Evolutionary conservation across 2,797 vertebrate genomes (phyloP).

Genomic region (Hippoglossus hippoglossus): DNA sequence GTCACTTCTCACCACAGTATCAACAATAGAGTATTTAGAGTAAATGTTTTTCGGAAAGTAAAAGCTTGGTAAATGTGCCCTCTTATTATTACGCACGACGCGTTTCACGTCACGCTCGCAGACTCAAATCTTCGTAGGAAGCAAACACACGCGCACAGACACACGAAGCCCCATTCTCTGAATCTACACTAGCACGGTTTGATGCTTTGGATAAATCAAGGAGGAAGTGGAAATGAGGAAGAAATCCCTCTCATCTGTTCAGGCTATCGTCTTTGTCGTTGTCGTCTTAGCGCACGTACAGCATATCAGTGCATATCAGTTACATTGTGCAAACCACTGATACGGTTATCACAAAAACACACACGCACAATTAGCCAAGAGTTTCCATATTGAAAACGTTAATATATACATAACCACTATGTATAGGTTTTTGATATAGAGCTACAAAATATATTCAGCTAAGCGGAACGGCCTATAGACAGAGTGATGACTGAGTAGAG

Average conservation of each 20-base stretch:
- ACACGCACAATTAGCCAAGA: slow-evolving; percentile 32
- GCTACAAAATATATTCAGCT: slow-evolving; percentile 60
- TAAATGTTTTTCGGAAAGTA: slow-evolving; percentile 55
- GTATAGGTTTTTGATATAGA: slow-evolving; percentile 70
- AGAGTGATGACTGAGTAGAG: slow-evolving; percentile 21
- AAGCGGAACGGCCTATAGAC: slow-evolving; percentile 40
- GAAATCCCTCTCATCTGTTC: slow-evolving; percentile 28
- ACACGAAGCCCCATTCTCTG: slow-evolving; percentile 48
- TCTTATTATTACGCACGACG: slow-evolving; percentile 23
- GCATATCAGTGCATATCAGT: slow-evolving; percentile 77
- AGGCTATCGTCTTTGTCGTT: slow-evolving; percentile 12
- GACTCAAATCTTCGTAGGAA: slow-evolving; percentile 10
- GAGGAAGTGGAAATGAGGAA: slow-evolving; percentile 24
- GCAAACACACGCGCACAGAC: slow-evolving; percentile 24
- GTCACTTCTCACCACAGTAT: slow-evolving; percentile 75
- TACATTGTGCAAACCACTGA: slow-evolving; percentile 60
- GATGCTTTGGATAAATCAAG: slow-evolving; percentile 71
- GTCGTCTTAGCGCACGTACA: slow-evolving; percentile 29
- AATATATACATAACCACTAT: slow-evolving; percentile 71
- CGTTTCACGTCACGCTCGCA: slow-evolving; percentile 11
- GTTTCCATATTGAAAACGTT: slow-evolving; percentile 56
- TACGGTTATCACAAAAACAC: slow-evolving; percentile 44
- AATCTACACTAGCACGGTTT: slow-evolving; percentile 58
- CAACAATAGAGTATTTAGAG: slow-evolving; percentile 69
- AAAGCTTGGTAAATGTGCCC: slow-evolving; percentile 49